A percentile compares a stretch with the other conserved stretches of the same genome.
phyloP scores from a whole-genome alignment of 2,113 vertebrate genomes.

The Aphelocoma coerulescens region DNA sequence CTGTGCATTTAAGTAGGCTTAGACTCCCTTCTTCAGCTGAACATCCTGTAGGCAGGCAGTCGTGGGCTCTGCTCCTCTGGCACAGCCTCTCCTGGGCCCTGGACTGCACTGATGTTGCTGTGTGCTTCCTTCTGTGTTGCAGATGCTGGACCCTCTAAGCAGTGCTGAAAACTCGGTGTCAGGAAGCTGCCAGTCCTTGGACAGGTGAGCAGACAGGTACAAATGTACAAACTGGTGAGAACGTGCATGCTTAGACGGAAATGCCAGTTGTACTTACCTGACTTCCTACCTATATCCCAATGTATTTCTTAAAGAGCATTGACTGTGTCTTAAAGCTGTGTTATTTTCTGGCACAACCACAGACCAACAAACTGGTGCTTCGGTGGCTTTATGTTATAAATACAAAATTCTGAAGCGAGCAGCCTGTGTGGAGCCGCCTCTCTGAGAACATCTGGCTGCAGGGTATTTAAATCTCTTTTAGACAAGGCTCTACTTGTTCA shows the following conservation, averaged over 20 bases:
- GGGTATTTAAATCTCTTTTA: not conserved
- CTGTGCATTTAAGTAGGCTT: not conserved
- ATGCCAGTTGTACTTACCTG: not conserved
- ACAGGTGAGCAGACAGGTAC: slow-evolving; percentile 92
- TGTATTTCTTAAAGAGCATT: not conserved
- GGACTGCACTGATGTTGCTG: not conserved
- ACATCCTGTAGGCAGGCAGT: not conserved
- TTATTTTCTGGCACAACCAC: not conserved
- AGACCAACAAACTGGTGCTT: not conserved
- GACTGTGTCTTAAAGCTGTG: not conserved
- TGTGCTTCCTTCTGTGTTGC: slow-evolving; percentile 28
- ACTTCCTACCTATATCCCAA: not conserved
- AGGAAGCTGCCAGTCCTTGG: slow-evolving; percentile 94
- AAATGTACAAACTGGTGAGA: slow-evolving; percentile 26
- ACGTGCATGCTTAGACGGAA: not conserved
- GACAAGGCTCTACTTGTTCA: not conserved
- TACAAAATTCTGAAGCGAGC: not conserved
- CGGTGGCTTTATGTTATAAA: not conserved
- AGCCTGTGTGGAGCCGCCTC: not conserved
- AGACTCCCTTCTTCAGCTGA: not conserved
- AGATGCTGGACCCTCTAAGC: slow-evolving; percentile 93
- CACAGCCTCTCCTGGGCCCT: not conserved
- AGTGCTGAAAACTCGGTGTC: slow-evolving; percentile 93
- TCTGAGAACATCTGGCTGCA: slow-evolving; percentile 3
- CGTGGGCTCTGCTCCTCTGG: not conserved